Evolutionary conservation across 2,888 invertebrate species (phyloP), one percentile per base, ranked within the genome.

Genomic region (Synergus itoensis): DNA sequence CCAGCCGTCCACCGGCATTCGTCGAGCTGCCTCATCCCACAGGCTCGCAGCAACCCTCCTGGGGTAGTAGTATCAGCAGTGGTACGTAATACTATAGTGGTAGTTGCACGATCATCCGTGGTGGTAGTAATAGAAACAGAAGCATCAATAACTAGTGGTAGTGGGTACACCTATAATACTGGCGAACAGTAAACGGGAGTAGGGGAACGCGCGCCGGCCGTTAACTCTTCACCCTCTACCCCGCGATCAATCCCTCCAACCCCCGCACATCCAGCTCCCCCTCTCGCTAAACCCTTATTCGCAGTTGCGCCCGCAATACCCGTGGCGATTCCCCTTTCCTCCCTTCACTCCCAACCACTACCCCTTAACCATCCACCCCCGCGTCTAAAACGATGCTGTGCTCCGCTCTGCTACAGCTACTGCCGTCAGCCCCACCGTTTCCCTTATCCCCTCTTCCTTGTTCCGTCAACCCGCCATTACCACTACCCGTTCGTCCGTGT

Each of bases 401-500:
- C 73, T 67, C 41, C 75, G 76, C 77, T 77, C 79, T 82, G 81
- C 80, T 84, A 82, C 80, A 81, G 79, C 77, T 79, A 79, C 77
- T 79, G 80, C 81, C 80, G 77, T 80, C 83, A 79, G 43, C 77
- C 80, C 82, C 83, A 79, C 80, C 78, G 76, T 62, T 64, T 77
- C 80, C 79, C 77, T 76, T 69, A 77, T 73, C 79, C 77, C 76
- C 77, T 65, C 81, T 73, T 48, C 67, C n/a, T 60, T 45, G 43
- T 65, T 48, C 69, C 80, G 79, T 77, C 83, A 81, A 81, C 81
- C 82, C 82, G 80, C 83, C 84, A 81, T 80, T 82, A 84, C 84
- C 84, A 79, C 84, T 80, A 81, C 84, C 83, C 83, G 83, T 80
- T 80, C 81, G 83, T 81, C 83, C 83, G 81, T 79, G 81, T 86